These are phyloP conservation scores for Atrichornis clamosus DNA, from an alignment of 2,113 vertebrate species.

Conservation along the genomic window DNA sequence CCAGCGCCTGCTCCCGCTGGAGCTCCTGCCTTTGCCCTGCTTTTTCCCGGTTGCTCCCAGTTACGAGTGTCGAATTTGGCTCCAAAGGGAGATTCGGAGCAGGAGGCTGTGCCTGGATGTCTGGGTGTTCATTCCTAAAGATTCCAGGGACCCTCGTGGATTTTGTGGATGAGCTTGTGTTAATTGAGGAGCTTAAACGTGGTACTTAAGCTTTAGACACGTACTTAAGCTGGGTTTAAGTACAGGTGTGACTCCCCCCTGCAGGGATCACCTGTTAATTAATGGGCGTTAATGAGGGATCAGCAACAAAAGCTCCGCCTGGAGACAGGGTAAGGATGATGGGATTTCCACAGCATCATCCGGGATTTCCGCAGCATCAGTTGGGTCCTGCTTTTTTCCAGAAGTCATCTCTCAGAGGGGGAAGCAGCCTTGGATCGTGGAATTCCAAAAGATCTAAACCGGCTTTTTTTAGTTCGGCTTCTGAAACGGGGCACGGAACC, in stretches of 20 bases:
- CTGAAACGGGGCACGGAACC: not conserved
- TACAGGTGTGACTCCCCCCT: not conserved
- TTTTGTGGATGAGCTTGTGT: not conserved
- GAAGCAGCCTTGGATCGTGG: not conserved
- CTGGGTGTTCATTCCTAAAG: not conserved
- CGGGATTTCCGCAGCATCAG: not conserved
- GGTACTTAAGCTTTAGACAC: too few relatives aligned
- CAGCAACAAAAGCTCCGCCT: not conserved
- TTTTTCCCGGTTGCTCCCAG: not conserved
- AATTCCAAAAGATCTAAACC: not conserved
- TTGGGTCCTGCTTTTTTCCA: not conserved
- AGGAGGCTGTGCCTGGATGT: accelerated
- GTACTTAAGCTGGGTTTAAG: not conserved
- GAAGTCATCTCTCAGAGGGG: not conserved
- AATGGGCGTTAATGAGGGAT: not conserved
- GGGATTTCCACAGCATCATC: not conserved
- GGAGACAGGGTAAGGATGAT: too few relatives aligned
- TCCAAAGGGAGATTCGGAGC: not conserved
- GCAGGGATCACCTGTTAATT: not conserved
- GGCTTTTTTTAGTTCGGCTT: not conserved
- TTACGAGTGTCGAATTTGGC: not conserved
- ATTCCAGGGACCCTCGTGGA: accelerated
- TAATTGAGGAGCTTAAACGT: not conserved
- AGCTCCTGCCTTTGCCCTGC: not conserved
- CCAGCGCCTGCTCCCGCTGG: not conserved